phyloP scores from a whole-genome alignment of 2,888 invertebrate species.

The Branchinecta sandiegonensis region DNA sequence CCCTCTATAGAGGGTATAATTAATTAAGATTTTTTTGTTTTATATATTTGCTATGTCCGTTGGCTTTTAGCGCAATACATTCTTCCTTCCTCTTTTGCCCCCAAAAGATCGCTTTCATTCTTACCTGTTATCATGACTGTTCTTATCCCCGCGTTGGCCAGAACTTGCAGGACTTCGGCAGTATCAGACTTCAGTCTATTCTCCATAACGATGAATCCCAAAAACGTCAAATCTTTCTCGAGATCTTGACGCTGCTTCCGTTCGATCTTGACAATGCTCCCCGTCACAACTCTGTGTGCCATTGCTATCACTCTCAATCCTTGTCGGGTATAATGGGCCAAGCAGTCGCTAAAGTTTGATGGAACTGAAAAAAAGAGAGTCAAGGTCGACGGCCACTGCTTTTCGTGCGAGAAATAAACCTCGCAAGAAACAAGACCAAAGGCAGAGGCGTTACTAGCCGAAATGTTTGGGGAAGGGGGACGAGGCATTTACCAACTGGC shows the following conservation, averaged over 20 bases:
- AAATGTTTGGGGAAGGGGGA: too few species aligned
- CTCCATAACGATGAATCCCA: constrained; percentile 88
- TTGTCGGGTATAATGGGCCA: constrained; percentile 74
- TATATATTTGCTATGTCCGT: too few species aligned
- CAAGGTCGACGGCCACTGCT: too few species aligned
- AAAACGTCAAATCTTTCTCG: constrained; percentile 62
- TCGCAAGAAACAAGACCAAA: too few species aligned
- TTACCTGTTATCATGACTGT: constrained; percentile 93
- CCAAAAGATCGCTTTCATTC: constrained; percentile 21
- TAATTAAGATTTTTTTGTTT: too few species aligned
- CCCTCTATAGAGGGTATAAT: too few species aligned
- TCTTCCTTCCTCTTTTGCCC: background rate
- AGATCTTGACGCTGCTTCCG: constrained; percentile 59
- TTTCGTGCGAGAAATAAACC: too few species aligned
- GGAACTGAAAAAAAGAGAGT: constrained; percentile 45
- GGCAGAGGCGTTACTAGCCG: too few species aligned
- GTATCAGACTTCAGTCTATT: constrained; percentile 85
- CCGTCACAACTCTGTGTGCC: constrained; percentile 43
- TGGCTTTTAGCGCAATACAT: background rate
- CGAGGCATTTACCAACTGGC: too few species aligned
- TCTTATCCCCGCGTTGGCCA: constrained; percentile 71
- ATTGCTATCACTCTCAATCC: constrained; percentile 86
- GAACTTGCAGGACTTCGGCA: constrained; percentile 56
- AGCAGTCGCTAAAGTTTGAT: constrained; percentile 53
- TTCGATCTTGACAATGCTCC: constrained; percentile 39